Evolutionary conservation across 2,888 invertebrate genomes (phyloP), one percentile per base, ranked within the genome.

Genomic region (Agonopterix arenella): DNA sequence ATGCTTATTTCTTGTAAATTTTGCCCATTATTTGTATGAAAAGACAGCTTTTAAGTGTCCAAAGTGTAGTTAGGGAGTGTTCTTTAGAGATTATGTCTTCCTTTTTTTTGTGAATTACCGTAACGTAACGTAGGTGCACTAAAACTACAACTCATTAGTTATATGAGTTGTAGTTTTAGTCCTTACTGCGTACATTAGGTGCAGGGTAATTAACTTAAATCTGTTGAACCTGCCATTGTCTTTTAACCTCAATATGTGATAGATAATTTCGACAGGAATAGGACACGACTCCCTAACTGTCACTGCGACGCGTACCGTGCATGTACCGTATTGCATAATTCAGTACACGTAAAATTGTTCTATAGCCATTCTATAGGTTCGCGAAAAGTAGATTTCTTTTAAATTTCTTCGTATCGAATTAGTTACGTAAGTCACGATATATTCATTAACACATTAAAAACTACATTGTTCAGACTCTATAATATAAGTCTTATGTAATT

Each of bases 241-340:
- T 28, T 7, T 9, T 55, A 71, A 64, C 79, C 75, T 65, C 73
- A 64, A 73, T 70, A 68, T 66, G 69, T 68, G 72, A 71, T 62
- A 67, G 62, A 64, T 62, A 61, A 68, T 62, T 64, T 66, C 59
- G 47, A 55, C 60, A 56, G 13, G 13, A 13, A 58, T 40, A 53
- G 57, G 55, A 53, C 77, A 77, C 74, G 76, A 75, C 62, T 56
- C 52, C 52, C 36, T 49, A 43, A 50, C 45, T 51, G 52, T 53
- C 50, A 54, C 47, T 18, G 59, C 56, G 60, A 54, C 60, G 56
- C 4, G 49, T 53, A 51, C 52, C 44, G 62, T 66, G 67, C 48
- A 66, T 47, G 57, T 18, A 18, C 18, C 18, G 5, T 28, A 7
- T 69, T 72, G 73, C 72, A 72, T 76, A 66, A 67, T 43, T 43